Evolutionary conservation across 2,113 vertebrate species (phyloP), one percentile per base, ranked within the genome.

Genomic region (Hypanus sabinus): DNA sequence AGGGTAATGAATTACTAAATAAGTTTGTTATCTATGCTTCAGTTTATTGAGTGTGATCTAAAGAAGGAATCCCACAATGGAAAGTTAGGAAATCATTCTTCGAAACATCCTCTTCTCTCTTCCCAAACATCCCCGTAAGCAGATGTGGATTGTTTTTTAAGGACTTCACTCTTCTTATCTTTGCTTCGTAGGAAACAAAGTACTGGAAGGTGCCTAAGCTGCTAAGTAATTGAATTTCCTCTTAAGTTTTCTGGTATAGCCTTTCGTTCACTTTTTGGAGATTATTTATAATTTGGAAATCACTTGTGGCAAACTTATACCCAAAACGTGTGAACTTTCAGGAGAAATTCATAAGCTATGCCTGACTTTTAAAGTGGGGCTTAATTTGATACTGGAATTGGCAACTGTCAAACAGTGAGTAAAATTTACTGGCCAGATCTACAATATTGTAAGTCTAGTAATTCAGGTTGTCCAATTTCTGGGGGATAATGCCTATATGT

Each of bases 381-480:
- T 93, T 93, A 93, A 73, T 93, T 93, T 73, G 70, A 93, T 33
- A 73, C 68, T 93, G 91, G 91, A 73, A 93, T 73, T 92, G 90
- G 90, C 90, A 92, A 65, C 70, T 73, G 91, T 68, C 91, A 71
- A 71, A 93, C 68, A 93, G 57, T 46, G 38, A 71, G 68, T 73
- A 38, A 73, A 93, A 73, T n/a, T 68, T 5, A 16, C 70, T 22
- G 16, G 14, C 4, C 18, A 71, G 30, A 65, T 20, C 60, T 20
- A 88, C 57, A 93, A 93, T 1, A 22, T 36, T 65, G 30, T 92
- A 71, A 9, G 7, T 68, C 33, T 73, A 36, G 38, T 22, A 73
- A n/a, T 55, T 93, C 16, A 8, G 9, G 33, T n/a, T 33, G 33
- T 38, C 70, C 5, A 12, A 92, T 36, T 73, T 71, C 65, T 73